Base-by-base conservation (phyloP, 1,140 invertebrate species). In the Aricia agestis region DNA sequence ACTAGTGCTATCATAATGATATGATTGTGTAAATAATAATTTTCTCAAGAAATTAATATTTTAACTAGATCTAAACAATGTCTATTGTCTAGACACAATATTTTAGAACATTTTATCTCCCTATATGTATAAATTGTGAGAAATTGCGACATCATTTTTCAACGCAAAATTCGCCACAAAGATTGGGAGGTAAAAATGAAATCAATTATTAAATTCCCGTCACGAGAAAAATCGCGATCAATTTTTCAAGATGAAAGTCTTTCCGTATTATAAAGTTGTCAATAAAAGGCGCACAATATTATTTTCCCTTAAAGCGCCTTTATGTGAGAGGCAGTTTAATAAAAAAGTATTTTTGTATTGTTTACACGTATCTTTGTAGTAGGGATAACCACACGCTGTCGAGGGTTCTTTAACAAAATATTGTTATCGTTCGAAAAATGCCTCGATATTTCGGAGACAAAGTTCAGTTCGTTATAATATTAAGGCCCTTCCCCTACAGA, bases 251-350 rank as follows among this genome's bases (percentile, higher is more conserved):
- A 87, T 82, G 77, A 82, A 87, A 84, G 79, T 84, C 80, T 85
- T 84, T 84, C 78, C 76, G 77, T 79, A 80, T 86, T 83, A 85
- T 81, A 77, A 85, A 86, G 82, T 86, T 86, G 81, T 84, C 85
- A 83, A 85, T 85, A 87, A 82, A 79, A 80, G 77, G 76, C 76
- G 77, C 76, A 72, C 73, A 72, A 73, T 73, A 83, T 79, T 81
- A 72, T 69, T 79, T 78, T 79, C 74, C 76, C 71, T 76, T 73
- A 78, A 80, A 83, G 80, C 68, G 71, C 72, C 74, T 77, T 77
- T 75, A 74, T 76, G 76, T 76, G 72, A 68, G 75, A 73, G n/a
- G 72, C 69, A 76, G 58, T 69, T 69, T 69, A 61, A 69, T 63
- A 69, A 63, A 67, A 68, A 69, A 61, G n/a, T 13, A 36, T 18